Evolutionary conservation across 2,797 vertebrate genomes (phyloP), one percentile per base, ranked within the genome.

Genomic region (Micropoecilia bifurca): DNA sequence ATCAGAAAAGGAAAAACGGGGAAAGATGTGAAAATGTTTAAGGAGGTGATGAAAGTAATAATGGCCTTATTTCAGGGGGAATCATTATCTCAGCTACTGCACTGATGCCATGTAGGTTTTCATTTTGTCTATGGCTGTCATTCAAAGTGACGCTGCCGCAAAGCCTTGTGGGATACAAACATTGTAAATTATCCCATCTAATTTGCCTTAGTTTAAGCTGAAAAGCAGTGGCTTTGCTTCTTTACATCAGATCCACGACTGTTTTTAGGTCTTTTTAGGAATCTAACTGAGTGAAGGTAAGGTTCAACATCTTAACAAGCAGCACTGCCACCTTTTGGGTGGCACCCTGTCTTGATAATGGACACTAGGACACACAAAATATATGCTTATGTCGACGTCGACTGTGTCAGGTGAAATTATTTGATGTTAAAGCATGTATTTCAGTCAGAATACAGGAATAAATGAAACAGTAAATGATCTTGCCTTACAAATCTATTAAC

Each of bases 41-140:
- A 79, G 78, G 83, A 89, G 81, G 81, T 86, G 81, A 85, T 76
- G 75, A 83, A 68, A 83, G 77, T 68, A 78, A 82, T 85, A 82
- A 77, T 79, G 77, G 80, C 81, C 78, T 73, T 45, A 72, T 89
- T 86, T 81, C 75, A 68, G 33, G 73, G 25, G 12, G 41, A 45
- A 71, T 71, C 25, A 71, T 43, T 45, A 71, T 45, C 25, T 45
- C 45, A 25, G 25, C 1, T 28, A 16, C 25, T 45, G 12, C 68
- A 71, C 25, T n/a, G 41, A 16, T 45, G 25, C 20, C 20, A 22
- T 72, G 71, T 48, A 72, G 28, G 48, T 72, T 14, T 30, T 30
- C n/a, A 30, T 47, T n/a, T 72, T 72, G 30, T 72, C n/a, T 72
- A 22, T 36, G 13, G 41, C 72, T 36, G 48, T 53, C 72, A 53